Evolutionary conservation across 2,888 invertebrate genomes (phyloP).

Genomic region (Geotrupes spiniger): DNA sequence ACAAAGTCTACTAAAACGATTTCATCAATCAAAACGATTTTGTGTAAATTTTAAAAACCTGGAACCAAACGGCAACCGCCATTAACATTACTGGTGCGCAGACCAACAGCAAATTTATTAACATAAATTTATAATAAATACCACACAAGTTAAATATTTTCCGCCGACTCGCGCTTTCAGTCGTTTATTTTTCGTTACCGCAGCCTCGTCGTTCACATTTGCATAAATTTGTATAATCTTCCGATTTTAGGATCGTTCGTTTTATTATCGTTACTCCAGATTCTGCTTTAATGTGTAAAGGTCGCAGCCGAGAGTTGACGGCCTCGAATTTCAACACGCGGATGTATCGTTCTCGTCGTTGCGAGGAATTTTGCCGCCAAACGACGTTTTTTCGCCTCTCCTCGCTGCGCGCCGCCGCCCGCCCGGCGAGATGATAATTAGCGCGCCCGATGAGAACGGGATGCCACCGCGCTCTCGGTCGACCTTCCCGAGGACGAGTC

Average conservation of each 20-base stretch:
- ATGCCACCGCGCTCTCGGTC: conserved; percentile 20
- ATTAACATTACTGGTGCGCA: no score
- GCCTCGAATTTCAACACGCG: neutral
- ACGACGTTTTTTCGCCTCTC: neutral
- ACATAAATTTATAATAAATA: no score
- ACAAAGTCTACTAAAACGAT: no score
- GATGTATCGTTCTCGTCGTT: neutral
- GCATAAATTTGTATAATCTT: no score
- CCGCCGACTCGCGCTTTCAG: no score
- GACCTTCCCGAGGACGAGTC: conserved; percentile 34
- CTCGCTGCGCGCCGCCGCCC: neutral
- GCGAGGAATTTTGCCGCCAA: neutral
- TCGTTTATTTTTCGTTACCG: no score
- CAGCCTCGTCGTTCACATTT: no score
- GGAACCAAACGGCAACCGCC: no score
- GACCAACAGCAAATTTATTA: no score
- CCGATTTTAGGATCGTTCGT: neutral
- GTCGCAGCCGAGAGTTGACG: neutral
- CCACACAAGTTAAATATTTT: no score
- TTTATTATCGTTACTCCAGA: conserved; percentile 4
- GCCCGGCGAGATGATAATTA: neutral
- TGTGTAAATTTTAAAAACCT: no score
- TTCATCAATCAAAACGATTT: no score
- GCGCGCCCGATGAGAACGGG: neutral
- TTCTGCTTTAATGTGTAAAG: neutral